A percentile compares a stretch with the other conserved stretches of the same genome.
Conservation (phyloP, 2,888 invertebrate genomes). For the Pandemis corylana region DNA sequence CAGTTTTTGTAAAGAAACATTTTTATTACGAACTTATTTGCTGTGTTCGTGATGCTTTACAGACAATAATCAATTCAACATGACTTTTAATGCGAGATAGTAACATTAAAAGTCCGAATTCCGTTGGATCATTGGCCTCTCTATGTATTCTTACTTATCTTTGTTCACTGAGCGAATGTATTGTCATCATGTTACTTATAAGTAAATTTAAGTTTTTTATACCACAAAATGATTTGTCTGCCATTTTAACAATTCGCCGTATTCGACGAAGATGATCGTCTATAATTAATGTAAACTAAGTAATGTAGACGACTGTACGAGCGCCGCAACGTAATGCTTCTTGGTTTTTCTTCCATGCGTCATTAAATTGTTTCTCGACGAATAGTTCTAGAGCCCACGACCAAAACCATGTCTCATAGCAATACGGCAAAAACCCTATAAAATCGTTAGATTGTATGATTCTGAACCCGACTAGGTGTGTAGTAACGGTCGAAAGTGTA, state of each 20-base stretch:
- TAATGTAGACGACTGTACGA: not conserved
- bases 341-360: not conserved
- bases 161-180: not conserved
- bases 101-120: not conserved
- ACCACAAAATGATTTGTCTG: not conserved
- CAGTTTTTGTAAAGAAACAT: too few species aligned
- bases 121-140: not conserved
- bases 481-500: too few species aligned
- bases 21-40: too few species aligned
- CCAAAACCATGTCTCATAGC: too few species aligned
- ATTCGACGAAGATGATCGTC: not conserved
- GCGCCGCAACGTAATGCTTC: not conserved
- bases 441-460: too few species aligned
- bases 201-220: conserved; percentile 1
- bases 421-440: too few species aligned
- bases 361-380: too few species aligned
- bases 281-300: not conserved
- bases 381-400: too few species aligned
- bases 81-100: not conserved
- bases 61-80: not conserved
- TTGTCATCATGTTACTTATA: not conserved
- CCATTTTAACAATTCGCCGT: not conserved
- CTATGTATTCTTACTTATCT: not conserved
- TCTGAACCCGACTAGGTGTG: too few species aligned
- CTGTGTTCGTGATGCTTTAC: not conserved